Evolutionary conservation across 23 tunicate genomes (phyloP).

Genomic region (Diplosoma virens): DNA sequence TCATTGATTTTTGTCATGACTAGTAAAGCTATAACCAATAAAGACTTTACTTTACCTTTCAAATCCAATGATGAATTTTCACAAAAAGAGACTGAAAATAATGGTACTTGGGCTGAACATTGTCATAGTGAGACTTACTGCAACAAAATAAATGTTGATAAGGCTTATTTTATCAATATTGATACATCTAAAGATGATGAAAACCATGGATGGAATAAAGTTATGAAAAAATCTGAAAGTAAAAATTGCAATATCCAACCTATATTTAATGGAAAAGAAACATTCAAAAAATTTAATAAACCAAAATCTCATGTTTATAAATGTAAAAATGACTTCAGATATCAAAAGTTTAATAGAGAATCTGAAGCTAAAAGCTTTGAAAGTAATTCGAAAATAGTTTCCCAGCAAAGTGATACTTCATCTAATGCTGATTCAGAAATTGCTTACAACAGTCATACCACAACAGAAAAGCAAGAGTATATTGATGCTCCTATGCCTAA

Average conservation of each 20-base stretch:
- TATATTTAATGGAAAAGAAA: background rate
- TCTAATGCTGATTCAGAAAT: constrained; percentile 52
- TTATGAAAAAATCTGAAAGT: constrained; percentile 43
- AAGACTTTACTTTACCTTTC: too few species aligned
- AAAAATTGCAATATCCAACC: constrained; percentile 5
- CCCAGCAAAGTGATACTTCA: constrained; percentile 7
- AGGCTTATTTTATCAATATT: background rate
- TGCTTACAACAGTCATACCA: constrained; percentile 32
- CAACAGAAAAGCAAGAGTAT: constrained; percentile 44
- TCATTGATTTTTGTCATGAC: too few species aligned
- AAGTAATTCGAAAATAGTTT: background rate
- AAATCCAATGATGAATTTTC: background rate
- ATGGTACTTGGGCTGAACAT: constrained; percentile 15
- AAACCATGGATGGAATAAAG: constrained; percentile 75
- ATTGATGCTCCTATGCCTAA: constrained; percentile 92
- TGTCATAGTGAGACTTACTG: background rate
- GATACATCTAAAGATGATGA: background rate
- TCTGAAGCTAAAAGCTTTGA: background rate
- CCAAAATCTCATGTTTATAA: background rate
- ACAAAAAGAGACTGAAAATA: background rate
- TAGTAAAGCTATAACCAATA: too few species aligned
- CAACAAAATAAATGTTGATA: background rate
- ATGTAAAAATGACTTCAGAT: too few species aligned
- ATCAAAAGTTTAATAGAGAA: too few species aligned
- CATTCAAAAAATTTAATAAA: too few species aligned